phyloP scores from a whole-genome alignment of 2,113 vertebrate genomes.

The Leptobrachium leishanense region DNA sequence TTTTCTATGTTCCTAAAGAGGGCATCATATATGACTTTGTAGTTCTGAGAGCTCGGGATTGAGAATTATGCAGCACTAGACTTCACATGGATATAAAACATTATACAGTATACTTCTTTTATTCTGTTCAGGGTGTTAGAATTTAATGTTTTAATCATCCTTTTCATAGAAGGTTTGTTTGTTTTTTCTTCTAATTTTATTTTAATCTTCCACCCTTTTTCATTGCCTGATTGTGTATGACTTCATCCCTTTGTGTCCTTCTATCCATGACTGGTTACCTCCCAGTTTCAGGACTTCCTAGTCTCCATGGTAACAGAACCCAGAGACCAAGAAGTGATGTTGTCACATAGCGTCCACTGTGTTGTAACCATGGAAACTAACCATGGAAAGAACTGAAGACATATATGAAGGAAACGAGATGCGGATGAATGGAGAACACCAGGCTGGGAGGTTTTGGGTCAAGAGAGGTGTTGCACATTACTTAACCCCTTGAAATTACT shows the following conservation, averaged over 20 bases:
- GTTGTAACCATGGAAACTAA: slow-evolving; percentile 41
- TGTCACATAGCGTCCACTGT: slow-evolving; percentile 33
- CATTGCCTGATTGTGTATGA: slow-evolving; percentile 16
- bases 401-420: slow-evolving; percentile 28
- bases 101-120: too few species aligned
- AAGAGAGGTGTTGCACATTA: not conserved
- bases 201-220: not conserved
- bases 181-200: slow-evolving; percentile 17
- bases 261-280: slow-evolving; percentile 37
- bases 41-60: too few species aligned
- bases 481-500: slow-evolving; percentile 15
- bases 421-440: slow-evolving; percentile 16
- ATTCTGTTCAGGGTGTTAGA: too few species aligned
- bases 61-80: too few species aligned
- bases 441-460: slow-evolving; percentile 18
- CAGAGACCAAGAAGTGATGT: slow-evolving; percentile 29
- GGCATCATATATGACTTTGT: too few species aligned
- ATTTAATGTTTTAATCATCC: not conserved
- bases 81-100: too few species aligned
- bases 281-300: slow-evolving; percentile 38
- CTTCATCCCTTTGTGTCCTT: slow-evolving; percentile 34
- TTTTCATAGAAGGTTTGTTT: not conserved
- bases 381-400: slow-evolving; percentile 25
- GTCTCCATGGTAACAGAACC: slow-evolving; percentile 42
- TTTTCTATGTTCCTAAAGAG: too few species aligned